Evolutionary conservation across 2,888 invertebrate genomes (phyloP), one percentile per base, ranked within the genome.

Genomic region (Microdon myrmicae): DNA sequence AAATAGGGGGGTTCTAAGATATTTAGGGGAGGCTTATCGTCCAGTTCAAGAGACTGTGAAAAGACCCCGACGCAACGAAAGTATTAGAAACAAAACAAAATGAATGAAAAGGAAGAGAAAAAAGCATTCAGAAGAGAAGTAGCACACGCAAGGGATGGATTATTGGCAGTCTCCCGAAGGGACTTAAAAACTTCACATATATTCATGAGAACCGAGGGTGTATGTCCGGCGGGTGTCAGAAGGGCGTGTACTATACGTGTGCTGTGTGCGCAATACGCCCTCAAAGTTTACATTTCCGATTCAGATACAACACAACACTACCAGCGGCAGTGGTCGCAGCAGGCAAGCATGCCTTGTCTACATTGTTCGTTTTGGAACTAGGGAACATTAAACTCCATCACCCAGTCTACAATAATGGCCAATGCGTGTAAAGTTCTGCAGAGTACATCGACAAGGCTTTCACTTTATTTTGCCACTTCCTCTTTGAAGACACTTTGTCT

Each of bases 241-340:
- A n/a, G 45, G 35, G 35, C 43, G 51, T 45, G 47, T 28, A 14
- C 20, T 8, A 12, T 29, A 41, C 51, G 61, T 41, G 51, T 41
- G 56, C 53, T 20, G 47, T 43, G 37, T 56, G 47, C 47, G 53
- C 14, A 41, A 51, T 56, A 56, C 38, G 38, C 51, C 43, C 51
- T 53, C 51, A 47, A 56, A 51, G 43, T 51, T 64, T 53, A 43
- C 49, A 58, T 47, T 53, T 37, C 48, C 51, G 53, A 56, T 64
- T 43, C 14, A 14, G 22, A 13, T 14, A 43, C n/a, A 13, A 13
- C 26, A 17, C 7, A n/a, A n/a, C 12, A n/a, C 12, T 8, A 9
- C 17, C 23, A 14, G 16, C 3, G 32, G 7, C 2, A 19, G 17
- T 8, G 6, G 3, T 2, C 9, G 9, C 9, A 8, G 13, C 20